These are phyloP conservation scores for Micrastur ruficollis DNA, from an alignment of 2,797 vertebrate genomes.

Conservation along the genomic window DNA sequence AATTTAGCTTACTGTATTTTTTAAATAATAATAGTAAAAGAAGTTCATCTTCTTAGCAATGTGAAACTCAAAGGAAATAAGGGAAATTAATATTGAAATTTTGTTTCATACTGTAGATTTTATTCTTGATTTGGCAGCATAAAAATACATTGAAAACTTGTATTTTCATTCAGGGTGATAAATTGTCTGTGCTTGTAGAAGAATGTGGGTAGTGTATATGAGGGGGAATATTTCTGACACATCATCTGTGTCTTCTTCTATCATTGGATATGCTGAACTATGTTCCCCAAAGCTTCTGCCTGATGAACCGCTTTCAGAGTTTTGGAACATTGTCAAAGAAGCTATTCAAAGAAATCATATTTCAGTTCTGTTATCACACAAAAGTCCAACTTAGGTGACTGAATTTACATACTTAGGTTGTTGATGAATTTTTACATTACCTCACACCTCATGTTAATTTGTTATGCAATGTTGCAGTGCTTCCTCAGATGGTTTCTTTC, in stretches of 20 bases:
- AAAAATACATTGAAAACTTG: neutral
- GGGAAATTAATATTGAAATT: neutral
- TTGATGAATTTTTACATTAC: neutral
- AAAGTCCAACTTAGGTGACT: neutral
- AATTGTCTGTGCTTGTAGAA: neutral
- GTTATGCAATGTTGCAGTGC: neutral
- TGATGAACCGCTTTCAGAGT: neutral
- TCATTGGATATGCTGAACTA: neutral
- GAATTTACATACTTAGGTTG: neutral
- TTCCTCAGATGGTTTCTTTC: neutral
- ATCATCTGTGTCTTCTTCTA: neutral
- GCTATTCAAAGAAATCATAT: neutral
- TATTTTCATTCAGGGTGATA: neutral
- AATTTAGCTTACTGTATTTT: neutral
- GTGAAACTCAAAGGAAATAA: neutral
- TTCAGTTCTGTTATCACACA: neutral
- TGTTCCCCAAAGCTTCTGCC: neutral
- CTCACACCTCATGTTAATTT: neutral
- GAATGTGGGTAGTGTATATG: neutral
- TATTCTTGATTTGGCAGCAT: neutral
- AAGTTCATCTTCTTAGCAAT: neutral
- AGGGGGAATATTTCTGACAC: neutral
- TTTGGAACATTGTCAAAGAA: neutral
- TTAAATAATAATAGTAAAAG: neutral
- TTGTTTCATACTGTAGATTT: neutral